phyloP scores from a whole-genome alignment of 2,113 vertebrate genomes.

The Scomber scombrus region DNA sequence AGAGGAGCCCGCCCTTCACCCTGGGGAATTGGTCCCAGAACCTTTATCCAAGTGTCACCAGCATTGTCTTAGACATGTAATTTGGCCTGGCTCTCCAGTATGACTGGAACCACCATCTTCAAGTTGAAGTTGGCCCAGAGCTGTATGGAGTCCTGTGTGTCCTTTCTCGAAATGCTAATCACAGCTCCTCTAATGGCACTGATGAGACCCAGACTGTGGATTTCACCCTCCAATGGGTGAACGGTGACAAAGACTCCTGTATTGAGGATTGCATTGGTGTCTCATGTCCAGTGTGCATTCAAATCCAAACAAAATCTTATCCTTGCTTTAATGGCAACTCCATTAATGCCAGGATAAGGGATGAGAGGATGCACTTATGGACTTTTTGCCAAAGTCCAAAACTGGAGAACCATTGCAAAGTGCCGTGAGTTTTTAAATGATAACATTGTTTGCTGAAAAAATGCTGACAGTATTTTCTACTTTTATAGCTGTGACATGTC shows the following conservation, averaged over 20 bases:
- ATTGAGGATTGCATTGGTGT: conserved; percentile 14
- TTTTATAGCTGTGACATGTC: conserved; percentile 46
- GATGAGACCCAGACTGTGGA: not conserved
- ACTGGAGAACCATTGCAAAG: conserved; percentile 61
- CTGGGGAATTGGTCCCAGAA: conserved; percentile 41
- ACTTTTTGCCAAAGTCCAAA: conserved; percentile 41
- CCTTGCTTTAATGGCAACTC: conserved; percentile 23
- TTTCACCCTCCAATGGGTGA: conserved; percentile 73
- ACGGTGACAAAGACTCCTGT: conserved; percentile 24
- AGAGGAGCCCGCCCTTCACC: conserved; percentile 29
- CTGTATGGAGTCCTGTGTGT: conserved; percentile 77
- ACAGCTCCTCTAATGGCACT: not conserved
- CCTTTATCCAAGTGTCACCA: conserved; percentile 52
- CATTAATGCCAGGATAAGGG: not conserved
- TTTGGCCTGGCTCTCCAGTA: conserved; percentile 78
- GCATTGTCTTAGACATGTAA: conserved; percentile 58
- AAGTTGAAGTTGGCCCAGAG: conserved; percentile 62
- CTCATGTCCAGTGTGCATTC: conserved; percentile 50
- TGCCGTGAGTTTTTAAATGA: conserved; percentile 65
- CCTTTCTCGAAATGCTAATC: conserved; percentile 83
- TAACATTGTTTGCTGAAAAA: not conserved
- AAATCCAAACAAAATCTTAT: conserved; percentile 17
- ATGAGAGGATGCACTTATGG: conserved; percentile 31
- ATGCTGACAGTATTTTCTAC: not conserved
- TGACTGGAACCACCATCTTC: conserved; percentile 65